phyloP scores from a whole-genome alignment of 2,888 invertebrate species.

The Priocnemis perturbator region DNA sequence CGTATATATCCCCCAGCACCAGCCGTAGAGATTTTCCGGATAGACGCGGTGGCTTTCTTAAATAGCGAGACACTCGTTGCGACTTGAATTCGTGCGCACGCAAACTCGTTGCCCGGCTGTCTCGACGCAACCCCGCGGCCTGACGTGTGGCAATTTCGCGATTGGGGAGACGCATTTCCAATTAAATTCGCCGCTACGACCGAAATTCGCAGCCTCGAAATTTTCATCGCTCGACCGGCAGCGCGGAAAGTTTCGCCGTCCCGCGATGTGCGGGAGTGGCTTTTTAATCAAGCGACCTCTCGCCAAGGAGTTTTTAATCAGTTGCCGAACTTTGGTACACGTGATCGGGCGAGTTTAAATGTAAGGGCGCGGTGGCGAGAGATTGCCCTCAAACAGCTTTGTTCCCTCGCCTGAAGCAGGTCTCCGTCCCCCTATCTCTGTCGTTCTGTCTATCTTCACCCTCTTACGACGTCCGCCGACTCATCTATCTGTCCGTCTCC shows the following conservation, averaged over 20 bases:
- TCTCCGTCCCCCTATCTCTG: background rate
- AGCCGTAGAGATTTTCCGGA: too few species aligned
- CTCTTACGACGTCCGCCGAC: background rate
- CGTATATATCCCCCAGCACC: background rate
- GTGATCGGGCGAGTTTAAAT: slow-evolving; percentile 22
- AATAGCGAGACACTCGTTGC: too few species aligned
- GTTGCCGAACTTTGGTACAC: slow-evolving; percentile 20
- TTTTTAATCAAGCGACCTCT: slow-evolving; percentile 40
- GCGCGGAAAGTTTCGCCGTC: background rate
- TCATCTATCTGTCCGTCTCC: background rate
- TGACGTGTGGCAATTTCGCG: too few species aligned
- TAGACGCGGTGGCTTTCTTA: background rate
- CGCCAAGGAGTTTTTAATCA: slow-evolving; percentile 37
- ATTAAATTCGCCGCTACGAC: too few species aligned
- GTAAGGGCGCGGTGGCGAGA: background rate
- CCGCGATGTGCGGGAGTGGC: slow-evolving; percentile 16
- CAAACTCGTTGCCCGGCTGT: too few species aligned
- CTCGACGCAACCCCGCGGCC: too few species aligned
- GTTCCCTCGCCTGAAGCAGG: background rate
- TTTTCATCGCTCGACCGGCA: too few species aligned
- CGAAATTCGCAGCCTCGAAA: too few species aligned
- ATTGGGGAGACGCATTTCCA: too few species aligned
- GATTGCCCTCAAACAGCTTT: slow-evolving; percentile 13
- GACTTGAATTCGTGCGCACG: too few species aligned
- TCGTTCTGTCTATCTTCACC: background rate